These are phyloP conservation scores for Menura novaehollandiae DNA, from an alignment of 2,113 vertebrate species.

Conservation along the genomic window DNA sequence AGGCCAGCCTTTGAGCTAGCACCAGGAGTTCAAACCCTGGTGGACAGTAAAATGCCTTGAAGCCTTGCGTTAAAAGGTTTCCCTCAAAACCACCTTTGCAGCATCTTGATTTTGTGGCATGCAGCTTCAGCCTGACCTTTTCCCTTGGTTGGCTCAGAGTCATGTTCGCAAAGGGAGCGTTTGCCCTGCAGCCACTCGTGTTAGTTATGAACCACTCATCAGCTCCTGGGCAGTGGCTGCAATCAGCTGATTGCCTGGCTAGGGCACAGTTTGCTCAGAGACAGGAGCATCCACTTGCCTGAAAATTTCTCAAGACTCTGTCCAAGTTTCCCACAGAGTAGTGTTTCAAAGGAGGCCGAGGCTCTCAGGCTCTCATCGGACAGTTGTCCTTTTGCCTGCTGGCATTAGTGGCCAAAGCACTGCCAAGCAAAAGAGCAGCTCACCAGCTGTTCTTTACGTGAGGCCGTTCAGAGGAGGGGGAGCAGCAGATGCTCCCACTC, in stretches of 20 bases:
- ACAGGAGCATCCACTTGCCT: background rate
- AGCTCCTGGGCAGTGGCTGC: background rate
- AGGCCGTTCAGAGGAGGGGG: background rate
- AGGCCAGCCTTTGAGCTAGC: background rate
- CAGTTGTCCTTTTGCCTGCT: background rate
- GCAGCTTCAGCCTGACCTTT: background rate
- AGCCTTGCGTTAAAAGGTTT: background rate
- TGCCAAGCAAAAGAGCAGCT: background rate
- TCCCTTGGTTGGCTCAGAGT: background rate
- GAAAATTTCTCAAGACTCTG: background rate
- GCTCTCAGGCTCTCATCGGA: background rate
- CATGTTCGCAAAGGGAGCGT: background rate
- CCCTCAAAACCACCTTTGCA: background rate
- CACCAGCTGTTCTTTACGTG: background rate
- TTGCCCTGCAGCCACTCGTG: background rate
- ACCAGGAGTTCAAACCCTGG: background rate
- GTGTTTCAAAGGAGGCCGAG: background rate
- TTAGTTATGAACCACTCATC: background rate
- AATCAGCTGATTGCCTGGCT: background rate
- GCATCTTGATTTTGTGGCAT: background rate
- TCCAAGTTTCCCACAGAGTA: background rate
- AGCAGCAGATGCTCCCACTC: background rate
- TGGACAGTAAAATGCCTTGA: background rate
- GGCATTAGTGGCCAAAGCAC: background rate
- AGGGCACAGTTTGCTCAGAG: background rate